Percentiles rank a stretch among this genome's conserved stretches.
Conservation (phyloP, 1,140 invertebrate genomes). For the Trypoxylus dichotomus region DNA sequence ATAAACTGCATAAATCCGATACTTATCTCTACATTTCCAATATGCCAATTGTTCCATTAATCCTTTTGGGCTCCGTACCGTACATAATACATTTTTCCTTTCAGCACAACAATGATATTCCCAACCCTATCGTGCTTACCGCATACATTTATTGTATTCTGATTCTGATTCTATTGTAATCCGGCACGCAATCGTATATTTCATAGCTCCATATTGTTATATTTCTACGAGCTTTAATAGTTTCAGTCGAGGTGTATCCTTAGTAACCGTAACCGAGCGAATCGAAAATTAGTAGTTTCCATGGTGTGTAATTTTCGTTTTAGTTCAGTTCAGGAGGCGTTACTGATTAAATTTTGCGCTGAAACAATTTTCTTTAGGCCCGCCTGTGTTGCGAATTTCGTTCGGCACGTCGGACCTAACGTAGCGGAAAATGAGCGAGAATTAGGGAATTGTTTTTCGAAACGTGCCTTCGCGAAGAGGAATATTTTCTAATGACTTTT, state of each 20-base stretch:
- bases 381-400: neutral
- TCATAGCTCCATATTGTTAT: neutral
- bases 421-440: neutral
- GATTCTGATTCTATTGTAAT: neutral
- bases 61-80: neutral
- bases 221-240: neutral
- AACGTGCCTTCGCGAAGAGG: neutral
- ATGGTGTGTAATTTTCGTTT: neutral
- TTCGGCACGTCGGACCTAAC: neutral
- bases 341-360: neutral
- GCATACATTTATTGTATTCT: too few relatives aligned
- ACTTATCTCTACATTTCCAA: neutral
- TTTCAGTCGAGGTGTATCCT: neutral
- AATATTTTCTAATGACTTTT: neutral
- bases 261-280: neutral
- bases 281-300: neutral
- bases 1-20: neutral
- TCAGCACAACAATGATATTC: neutral
- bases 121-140: too few relatives aligned
- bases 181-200: neutral
- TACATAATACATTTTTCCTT: neutral
- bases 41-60: neutral
- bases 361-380: neutral
- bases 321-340: neutral
- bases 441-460: neutral